Conservation (phyloP, 2,888 invertebrate genomes). For the Torymus texanus region DNA sequence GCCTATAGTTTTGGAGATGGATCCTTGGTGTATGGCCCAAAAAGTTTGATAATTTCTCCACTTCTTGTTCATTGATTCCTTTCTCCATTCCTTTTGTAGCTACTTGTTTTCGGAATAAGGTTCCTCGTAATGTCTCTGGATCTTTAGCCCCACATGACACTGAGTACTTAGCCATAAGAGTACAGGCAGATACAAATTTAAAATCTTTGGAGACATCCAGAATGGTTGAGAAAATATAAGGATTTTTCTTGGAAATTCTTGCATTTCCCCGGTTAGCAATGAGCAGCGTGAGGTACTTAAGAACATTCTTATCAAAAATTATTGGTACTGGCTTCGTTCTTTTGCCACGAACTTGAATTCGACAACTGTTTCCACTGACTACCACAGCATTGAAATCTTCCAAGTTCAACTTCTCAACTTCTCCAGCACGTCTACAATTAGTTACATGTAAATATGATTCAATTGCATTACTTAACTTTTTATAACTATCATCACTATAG, state of each 20-base stretch:
- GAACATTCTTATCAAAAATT: too few species aligned
- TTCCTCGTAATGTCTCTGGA: constrained; percentile 16
- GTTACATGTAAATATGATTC: constrained; percentile 7
- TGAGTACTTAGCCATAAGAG: not conserved
- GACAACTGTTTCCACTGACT: not conserved
- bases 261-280: constrained; percentile 1
- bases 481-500: not conserved
- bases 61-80: constrained; percentile 4
- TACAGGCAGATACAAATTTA: not conserved
- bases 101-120: not conserved
- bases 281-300: not conserved
- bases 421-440: constrained; percentile 15
- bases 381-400: not conserved
- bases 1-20: constrained; percentile 16
- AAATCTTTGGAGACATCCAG: not conserved
- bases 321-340: too few species aligned
- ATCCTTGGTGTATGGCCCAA: constrained; percentile 12
- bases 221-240: not conserved
- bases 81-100: constrained; percentile 18
- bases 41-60: not conserved
- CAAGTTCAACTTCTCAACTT: not conserved
- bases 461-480: not conserved
- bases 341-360: not conserved
- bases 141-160: constrained; percentile 12
- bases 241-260: not conserved